Evolutionary conservation across 2,888 invertebrate species (phyloP), one percentile per base, ranked within the genome.

Genomic region (Achlya flavicornis): DNA sequence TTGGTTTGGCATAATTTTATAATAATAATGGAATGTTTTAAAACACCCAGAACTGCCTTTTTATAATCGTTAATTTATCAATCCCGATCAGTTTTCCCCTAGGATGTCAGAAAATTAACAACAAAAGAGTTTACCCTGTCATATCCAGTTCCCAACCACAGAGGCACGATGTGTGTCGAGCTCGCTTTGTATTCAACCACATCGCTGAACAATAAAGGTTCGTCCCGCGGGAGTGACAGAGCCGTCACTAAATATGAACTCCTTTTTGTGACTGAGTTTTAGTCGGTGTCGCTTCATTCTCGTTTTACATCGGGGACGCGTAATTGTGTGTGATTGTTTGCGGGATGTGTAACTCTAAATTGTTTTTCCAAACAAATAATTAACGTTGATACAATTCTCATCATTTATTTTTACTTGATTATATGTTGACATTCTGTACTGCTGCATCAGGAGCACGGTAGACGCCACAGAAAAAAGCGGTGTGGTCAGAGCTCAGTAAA

Each of bases 221-320:
- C 67, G 78, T 79, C 82, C 76, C 77, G 65, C 73, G 75, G 81
- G 78, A 72, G 69, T 65, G 73, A 69, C 72, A 63, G 76, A 72
- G 75, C 84, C 82, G 89, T 86, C 85, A 84, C 87, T 83, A 83
- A 87, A 89, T 87, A 85, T 84, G 80, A 86, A 83, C 84, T 78
- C 73, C 73, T 78, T 79, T 81, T 84, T 85, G 81, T 78, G 73
- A 73, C 72, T 64, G 64, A 58, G 73, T 63, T 68, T 70, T 65
- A 69, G 60, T 66, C 43, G 32, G 53, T 60, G 62, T 63, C 65
- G 32, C 65, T 58, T 65, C 65, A n/a, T 26, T 61, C 61, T 63
- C 48, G 7, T 58, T 61, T 58, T 58, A 60, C 61, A 46, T 63
- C 48, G 38, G 16, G 46, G 43, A 53, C 38, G 16, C 46, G 61